Percentiles rank a stretch among this genome's conserved stretches.
These are phyloP conservation scores for Dreissena polymorpha DNA, from an alignment of 1,140 invertebrate genomes.

Conservation along the genomic window DNA sequence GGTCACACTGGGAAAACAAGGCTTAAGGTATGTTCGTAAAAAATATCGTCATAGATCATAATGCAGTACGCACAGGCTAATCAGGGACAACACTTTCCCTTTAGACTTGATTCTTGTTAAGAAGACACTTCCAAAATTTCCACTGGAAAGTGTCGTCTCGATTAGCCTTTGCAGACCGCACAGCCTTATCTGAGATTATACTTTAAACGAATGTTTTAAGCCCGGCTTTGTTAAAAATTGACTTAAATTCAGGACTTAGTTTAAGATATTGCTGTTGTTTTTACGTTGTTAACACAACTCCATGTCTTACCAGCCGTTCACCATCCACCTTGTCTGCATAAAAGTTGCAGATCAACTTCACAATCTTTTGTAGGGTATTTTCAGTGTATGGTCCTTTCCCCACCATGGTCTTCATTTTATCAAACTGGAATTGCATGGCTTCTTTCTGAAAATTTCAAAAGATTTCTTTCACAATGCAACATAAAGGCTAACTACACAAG, in stretches of 20 bases:
- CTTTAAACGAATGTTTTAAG: too few species aligned
- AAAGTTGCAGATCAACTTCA: constrained; percentile 84
- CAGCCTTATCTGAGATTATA: too few species aligned
- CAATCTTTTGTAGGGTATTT: constrained; percentile 79
- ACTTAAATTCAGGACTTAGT: too few species aligned
- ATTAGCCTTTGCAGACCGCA: too few species aligned
- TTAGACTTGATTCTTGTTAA: too few species aligned
- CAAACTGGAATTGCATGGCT: constrained; percentile 85
- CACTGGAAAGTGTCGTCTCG: too few species aligned
- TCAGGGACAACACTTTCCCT: background rate
- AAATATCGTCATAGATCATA: background rate
- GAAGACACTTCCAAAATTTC: too few species aligned
- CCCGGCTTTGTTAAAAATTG: too few species aligned
- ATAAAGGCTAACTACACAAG: too few species aligned
- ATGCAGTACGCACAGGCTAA: background rate
- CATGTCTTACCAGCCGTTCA: constrained; percentile 85
- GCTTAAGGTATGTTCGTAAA: background rate
- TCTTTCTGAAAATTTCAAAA: constrained; percentile 60
- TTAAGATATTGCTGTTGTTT: too few species aligned
- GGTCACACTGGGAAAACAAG: too few species aligned
- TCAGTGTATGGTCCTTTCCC: constrained; percentile 72
- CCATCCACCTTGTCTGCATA: constrained; percentile 86
- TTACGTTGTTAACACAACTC: background rate
- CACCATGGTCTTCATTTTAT: constrained; percentile 72
- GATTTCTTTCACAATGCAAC: too few species aligned